Percentiles rank a stretch among this genome's conserved stretches.
Conservation (phyloP, 2,888 invertebrate genomes). For the Incurvaria masculella region DNA sequence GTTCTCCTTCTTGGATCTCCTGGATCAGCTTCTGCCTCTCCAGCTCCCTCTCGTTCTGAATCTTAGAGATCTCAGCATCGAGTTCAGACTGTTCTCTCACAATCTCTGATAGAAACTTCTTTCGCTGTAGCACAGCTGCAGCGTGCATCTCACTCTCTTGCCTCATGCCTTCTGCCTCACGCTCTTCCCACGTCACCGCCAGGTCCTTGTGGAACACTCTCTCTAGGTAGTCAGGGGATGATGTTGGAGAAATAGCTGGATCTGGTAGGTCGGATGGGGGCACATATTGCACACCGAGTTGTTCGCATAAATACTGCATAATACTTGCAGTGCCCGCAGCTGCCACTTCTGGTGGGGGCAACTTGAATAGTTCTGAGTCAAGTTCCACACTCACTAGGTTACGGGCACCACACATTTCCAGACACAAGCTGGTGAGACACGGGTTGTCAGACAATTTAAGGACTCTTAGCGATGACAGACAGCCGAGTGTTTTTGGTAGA, state of each 20-base stretch:
- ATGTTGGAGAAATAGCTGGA: conserved; percentile 26
- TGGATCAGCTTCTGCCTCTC: conserved; percentile 59
- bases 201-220: conserved; percentile 34
- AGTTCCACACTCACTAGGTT: conserved; percentile 60
- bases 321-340: conserved; percentile 60
- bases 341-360: conserved; percentile 63
- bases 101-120: conserved; percentile 54
- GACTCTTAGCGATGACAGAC: conserved; percentile 57
- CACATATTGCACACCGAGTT: conserved; percentile 48
- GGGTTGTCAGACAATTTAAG: conserved; percentile 61
- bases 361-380: conserved; percentile 59
- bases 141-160: conserved; percentile 65
- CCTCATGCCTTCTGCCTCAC: conserved; percentile 60
- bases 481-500: conserved; percentile 62
- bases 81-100: conserved; percentile 62
- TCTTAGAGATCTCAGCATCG: conserved; percentile 64
- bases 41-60: conserved; percentile 64
- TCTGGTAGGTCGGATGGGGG: conserved; percentile 48
- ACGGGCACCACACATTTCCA: conserved; percentile 62
- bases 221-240: conserved; percentile 29
- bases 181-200: conserved; percentile 54
- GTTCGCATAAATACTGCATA: conserved; percentile 58
- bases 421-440: conserved; percentile 58
- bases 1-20: conserved; percentile 62
- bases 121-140: conserved; percentile 59